These are phyloP conservation scores for Andrena flavipes DNA, from an alignment of 2,888 invertebrate genomes.

Conservation along the genomic window DNA sequence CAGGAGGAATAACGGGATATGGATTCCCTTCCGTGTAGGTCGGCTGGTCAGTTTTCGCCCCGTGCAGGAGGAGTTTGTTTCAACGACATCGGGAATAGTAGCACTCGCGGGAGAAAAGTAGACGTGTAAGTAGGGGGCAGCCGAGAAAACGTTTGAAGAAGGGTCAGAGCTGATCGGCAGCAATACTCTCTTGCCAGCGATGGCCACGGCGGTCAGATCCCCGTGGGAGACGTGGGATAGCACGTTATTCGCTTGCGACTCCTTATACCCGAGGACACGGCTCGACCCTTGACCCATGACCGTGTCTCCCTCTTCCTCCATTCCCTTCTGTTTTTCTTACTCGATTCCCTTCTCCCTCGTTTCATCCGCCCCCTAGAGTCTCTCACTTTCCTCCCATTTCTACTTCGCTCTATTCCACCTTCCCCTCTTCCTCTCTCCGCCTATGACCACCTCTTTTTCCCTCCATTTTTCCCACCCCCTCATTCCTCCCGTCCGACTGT, in stretches of 20 bases:
- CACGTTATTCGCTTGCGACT: slow-evolving; percentile 78
- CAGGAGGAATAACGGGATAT: slow-evolving; percentile 42
- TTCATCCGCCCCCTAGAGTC: neutral
- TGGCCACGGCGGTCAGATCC: slow-evolving; percentile 67
- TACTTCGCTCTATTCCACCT: neutral
- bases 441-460: slow-evolving; percentile 2
- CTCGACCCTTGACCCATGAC: slow-evolving; percentile 59
- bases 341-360: slow-evolving; percentile 32
- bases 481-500: neutral
- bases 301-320: neutral
- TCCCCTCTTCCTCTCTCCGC: neutral
- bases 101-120: slow-evolving; percentile 73
- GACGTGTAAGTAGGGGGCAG: slow-evolving; percentile 56
- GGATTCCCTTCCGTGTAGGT: slow-evolving; percentile 17
- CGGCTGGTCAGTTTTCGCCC: slow-evolving; percentile 50
- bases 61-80: slow-evolving; percentile 69
- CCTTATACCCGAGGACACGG: slow-evolving; percentile 69
- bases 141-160: slow-evolving; percentile 67
- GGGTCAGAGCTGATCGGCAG: slow-evolving; percentile 69
- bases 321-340: slow-evolving; percentile 11
- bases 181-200: slow-evolving; percentile 66
- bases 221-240: slow-evolving; percentile 75
- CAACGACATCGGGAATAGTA: slow-evolving; percentile 66
- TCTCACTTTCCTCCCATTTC: slow-evolving; percentile 30
- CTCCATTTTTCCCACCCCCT: neutral